Evolutionary conservation across 1,140 invertebrate genomes (phyloP), one percentile per base, ranked within the genome.

Genomic region (Parapsyche elsis): DNA sequence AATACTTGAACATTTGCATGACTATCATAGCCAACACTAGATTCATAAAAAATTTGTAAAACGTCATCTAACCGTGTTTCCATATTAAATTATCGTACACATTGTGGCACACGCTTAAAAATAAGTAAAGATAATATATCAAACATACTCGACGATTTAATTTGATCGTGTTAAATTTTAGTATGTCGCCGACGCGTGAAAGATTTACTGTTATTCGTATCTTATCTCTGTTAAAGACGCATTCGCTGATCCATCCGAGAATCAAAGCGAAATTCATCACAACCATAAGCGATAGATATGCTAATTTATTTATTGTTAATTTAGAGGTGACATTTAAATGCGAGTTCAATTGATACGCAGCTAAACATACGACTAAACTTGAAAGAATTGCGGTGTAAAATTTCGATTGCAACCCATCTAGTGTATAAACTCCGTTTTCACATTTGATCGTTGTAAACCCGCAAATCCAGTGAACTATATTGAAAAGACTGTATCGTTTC

Each of bases 381-480:
- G 67, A 14, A 10, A 71, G 23, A 44, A 38, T 71, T 12, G 30
- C 7, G 9, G 9, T 30, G 10, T 71, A 38, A 71, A 71, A 10
- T 5, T 26, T 38, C 1, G 30, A 44, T 19, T 71, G 26, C 9
- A 26, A 19, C 30, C 67, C 67, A 14, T 14, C 1, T 12, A 30
- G 9, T 0, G 16, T 71, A 19, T 38, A 71, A 30, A 14, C 30
- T 71, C 67, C 67, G 30, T 71, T 30, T 38, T 71, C 26, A 12
- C 23, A 71, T 30, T n/a, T 71, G 0, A 71, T n/a, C 14, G 67
- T 71, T 5, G 24, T 23, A 44, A 71, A 30, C 14, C 67, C 67
- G 12, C 5, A 71, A 26, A 44, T 10, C 67, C 67, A 71, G 12
- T 71, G 30, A 1, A 71, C n/a, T 71, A 71, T 44, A 23, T 71